Conservation (phyloP, 2,888 invertebrate species). For the Ectobius pallidus region DNA sequence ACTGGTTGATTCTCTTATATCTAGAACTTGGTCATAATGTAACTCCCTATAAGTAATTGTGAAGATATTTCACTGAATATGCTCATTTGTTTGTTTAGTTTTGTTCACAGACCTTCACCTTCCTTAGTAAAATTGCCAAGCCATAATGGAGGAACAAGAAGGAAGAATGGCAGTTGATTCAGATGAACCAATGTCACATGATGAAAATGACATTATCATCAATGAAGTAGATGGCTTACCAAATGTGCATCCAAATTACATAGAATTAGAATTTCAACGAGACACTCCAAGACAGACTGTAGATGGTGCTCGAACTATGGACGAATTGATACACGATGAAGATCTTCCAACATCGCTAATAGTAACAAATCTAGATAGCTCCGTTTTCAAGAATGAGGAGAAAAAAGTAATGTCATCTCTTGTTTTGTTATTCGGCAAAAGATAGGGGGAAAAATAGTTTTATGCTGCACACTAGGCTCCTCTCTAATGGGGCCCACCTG, state of each 20-base stretch:
- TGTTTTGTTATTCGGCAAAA: too few species aligned
- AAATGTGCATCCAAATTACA: conserved; percentile 80
- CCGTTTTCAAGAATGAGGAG: conserved; percentile 69
- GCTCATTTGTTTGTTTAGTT: conserved; percentile 15
- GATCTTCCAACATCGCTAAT: conserved; percentile 87
- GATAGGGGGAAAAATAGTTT: too few species aligned
- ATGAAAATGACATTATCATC: conserved; percentile 61
- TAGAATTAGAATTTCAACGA: conserved; percentile 67
- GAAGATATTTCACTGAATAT: not conserved
- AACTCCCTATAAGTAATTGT: too few species aligned
- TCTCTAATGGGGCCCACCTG: too few species aligned
- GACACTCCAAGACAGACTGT: conserved; percentile 47
- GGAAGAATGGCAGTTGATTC: conserved; percentile 40
- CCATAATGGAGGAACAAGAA: conserved; percentile 39
- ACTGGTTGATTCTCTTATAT: too few species aligned
- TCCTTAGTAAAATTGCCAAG: not conserved
- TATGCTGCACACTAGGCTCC: too few species aligned
- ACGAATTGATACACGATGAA: conserved; percentile 72
- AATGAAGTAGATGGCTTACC: conserved; percentile 86
- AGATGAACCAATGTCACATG: conserved; percentile 39
- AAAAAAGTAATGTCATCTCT: conserved; percentile 53
- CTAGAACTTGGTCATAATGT: too few species aligned
- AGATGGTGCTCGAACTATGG: conserved; percentile 56
- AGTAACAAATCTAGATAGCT: conserved; percentile 84
- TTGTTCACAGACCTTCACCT: not conserved